Conservation (phyloP, 1,140 invertebrate genomes). For the Phortica variegata region DNA sequence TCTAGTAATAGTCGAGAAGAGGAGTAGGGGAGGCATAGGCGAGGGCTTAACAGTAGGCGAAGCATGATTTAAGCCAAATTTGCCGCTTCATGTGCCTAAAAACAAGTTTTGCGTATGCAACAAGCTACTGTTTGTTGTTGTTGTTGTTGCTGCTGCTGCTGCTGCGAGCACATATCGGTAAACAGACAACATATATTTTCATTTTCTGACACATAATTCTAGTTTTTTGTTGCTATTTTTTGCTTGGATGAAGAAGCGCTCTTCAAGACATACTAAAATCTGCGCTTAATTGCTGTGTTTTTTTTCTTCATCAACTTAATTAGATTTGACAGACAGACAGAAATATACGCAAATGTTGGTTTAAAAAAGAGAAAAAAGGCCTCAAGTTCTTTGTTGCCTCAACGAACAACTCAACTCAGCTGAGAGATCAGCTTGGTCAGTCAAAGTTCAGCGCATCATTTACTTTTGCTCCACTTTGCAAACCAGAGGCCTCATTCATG, state of each 20-base stretch:
- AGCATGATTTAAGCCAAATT: constrained; percentile 53
- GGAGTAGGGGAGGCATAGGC: too few species aligned
- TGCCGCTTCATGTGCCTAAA: constrained; percentile 32
- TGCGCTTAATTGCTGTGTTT: constrained; percentile 52
- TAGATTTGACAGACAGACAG: constrained; percentile 33
- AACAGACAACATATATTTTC: constrained; percentile 32
- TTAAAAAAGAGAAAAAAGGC: too few species aligned
- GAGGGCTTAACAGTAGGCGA: too few species aligned
- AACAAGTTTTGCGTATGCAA: too few species aligned
- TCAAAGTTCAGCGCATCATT: not conserved
- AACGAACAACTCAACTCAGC: constrained; percentile 8
- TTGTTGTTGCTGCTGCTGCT: constrained; percentile 14
- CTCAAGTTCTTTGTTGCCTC: too few species aligned
- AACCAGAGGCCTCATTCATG: too few species aligned
- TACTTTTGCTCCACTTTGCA: too few species aligned
- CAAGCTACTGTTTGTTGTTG: not conserved
- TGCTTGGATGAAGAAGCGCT: constrained; percentile 8
- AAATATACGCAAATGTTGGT: constrained; percentile 8
- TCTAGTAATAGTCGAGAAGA: too few species aligned
- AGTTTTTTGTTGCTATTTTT: constrained; percentile 41
- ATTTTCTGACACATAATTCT: constrained; percentile 56
- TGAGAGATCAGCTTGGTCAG: not conserved
- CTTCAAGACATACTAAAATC: constrained; percentile 37
- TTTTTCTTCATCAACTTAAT: constrained; percentile 54
- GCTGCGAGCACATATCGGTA: constrained; percentile 5